Evolutionary conservation across 2,888 invertebrate species (phyloP).

Genomic region (Oscheius sp.): DNA sequence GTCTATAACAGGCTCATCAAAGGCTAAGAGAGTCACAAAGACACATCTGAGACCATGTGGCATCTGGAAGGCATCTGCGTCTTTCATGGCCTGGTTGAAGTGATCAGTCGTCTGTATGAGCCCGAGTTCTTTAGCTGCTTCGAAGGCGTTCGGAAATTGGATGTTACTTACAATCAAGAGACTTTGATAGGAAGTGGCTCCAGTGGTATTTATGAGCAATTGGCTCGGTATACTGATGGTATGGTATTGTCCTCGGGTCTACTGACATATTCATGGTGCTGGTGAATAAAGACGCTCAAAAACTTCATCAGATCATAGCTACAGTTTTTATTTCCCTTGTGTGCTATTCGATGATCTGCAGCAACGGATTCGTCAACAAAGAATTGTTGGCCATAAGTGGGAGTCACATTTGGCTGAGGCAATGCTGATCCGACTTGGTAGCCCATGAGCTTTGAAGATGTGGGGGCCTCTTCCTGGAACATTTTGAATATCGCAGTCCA

Average conservation of each 20-base stretch:
- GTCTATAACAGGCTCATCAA: conserved; percentile 9
- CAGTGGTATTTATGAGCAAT: neutral
- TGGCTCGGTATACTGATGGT: conserved; percentile 8
- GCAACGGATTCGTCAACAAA: too few relatives aligned
- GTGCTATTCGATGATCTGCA: too few relatives aligned
- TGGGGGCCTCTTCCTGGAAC: too few relatives aligned
- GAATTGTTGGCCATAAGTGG: too few relatives aligned
- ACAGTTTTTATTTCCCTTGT: too few relatives aligned
- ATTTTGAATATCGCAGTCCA: too few relatives aligned
- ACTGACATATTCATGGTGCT: too few relatives aligned
- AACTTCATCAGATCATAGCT: too few relatives aligned
- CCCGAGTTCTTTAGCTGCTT: conserved; percentile 7
- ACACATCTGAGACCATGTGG: conserved; percentile 26
- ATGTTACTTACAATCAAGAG: neutral
- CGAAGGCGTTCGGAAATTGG: neutral
- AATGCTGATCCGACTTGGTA: too few relatives aligned
- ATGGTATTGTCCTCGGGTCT: neutral
- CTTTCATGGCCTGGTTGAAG: conserved; percentile 5
- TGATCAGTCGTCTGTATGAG: neutral
- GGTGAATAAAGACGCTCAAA: too few relatives aligned
- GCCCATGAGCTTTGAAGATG: too few relatives aligned
- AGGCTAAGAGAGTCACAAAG: conserved; percentile 26
- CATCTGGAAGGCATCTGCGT: conserved; percentile 27
- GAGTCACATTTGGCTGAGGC: too few relatives aligned
- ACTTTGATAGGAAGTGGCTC: neutral